Evolutionary conservation across 2,113 vertebrate species (phyloP).

Genomic region (Zingel zingel): DNA sequence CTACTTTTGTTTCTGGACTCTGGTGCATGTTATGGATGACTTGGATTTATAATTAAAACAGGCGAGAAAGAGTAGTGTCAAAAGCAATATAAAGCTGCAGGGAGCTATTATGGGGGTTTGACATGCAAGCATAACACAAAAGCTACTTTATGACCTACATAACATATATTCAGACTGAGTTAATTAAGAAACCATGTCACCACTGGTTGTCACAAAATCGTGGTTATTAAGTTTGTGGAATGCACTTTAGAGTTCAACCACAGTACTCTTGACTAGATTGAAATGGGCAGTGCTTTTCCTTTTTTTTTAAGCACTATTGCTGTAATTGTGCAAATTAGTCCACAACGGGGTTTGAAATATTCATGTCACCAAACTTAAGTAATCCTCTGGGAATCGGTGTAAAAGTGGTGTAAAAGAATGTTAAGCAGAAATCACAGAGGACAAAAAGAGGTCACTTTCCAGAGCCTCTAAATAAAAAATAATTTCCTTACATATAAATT

Average conservation of each 20-base stretch:
- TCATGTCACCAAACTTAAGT: background rate
- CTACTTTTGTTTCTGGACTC: constrained; percentile 17
- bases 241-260: constrained; percentile 8
- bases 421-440: background rate
- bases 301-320: background rate
- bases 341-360: background rate
- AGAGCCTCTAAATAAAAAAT: background rate
- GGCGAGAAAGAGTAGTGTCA: constrained; percentile 38
- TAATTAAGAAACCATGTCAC: constrained; percentile 35
- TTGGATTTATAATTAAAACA: constrained; percentile 61
- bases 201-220: constrained; percentile 19
- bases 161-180: constrained; percentile 18
- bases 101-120: constrained; percentile 24
- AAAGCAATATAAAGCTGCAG: constrained; percentile 53
- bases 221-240: constrained; percentile 24
- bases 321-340: background rate
- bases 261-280: constrained; percentile 1
- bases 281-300: background rate
- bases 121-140: constrained; percentile 36
- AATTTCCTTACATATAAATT: background rate
- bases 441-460: background rate
- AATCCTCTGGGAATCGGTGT: too few relatives aligned
- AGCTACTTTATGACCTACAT: constrained; percentile 1
- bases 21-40: constrained; percentile 44
- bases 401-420: background rate